Evolutionary conservation across 2,888 invertebrate species (phyloP).

Genomic region (Girardia tigrina): DNA sequence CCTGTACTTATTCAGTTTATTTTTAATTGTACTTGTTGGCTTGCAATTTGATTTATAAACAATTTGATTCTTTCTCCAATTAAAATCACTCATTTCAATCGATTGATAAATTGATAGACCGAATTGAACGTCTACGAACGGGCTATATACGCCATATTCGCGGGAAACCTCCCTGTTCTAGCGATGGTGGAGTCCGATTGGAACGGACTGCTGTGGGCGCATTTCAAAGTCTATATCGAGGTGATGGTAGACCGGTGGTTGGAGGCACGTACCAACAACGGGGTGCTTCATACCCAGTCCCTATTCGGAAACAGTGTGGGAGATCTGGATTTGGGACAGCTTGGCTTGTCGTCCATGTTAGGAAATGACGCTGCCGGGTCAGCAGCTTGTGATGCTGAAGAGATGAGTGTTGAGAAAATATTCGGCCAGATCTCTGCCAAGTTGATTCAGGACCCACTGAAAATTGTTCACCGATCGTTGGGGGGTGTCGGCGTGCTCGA

Average conservation of each 20-base stretch:
- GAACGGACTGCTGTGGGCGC: neutral
- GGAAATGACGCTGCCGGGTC: too few species aligned
- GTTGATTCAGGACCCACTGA: neutral
- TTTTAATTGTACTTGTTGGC: too few species aligned
- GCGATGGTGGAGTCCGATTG: constrained; percentile 1
- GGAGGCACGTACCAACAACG: neutral
- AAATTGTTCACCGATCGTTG: neutral
- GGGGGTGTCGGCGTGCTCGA: neutral
- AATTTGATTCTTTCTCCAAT: too few species aligned
- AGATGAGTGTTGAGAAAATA: too few species aligned
- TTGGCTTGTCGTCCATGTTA: too few species aligned
- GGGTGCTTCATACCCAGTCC: neutral
- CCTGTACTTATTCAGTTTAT: too few species aligned
- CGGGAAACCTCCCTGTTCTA: neutral
- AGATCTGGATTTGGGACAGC: too few species aligned
- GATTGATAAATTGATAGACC: too few species aligned
- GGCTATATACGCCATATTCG: neutral
- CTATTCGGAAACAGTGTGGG: neutral
- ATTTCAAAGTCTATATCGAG: neutral
- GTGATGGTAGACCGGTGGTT: neutral
- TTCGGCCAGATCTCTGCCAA: neutral
- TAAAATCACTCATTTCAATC: too few species aligned
- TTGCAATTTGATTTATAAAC: too few species aligned
- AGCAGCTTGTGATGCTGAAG: too few species aligned
- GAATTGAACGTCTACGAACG: neutral